Evolutionary conservation across 2,797 vertebrate species (phyloP), one percentile per base, ranked within the genome.

Genomic region (Rhinogobio ventralis): DNA sequence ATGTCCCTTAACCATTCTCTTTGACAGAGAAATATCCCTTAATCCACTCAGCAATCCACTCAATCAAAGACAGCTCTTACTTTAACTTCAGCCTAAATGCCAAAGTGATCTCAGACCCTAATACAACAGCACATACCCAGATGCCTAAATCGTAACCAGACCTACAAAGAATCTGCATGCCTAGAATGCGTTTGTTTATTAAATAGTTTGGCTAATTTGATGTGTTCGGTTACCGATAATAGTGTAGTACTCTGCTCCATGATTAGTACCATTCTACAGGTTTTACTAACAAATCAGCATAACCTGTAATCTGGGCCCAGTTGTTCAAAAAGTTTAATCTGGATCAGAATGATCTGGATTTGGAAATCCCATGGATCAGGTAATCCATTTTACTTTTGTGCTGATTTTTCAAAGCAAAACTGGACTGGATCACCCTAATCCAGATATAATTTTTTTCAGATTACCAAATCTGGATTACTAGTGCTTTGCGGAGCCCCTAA

Each of bases 101-200:
- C 30, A 36, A 36, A 36, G 33, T 13, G 10, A 23, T 39, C 33
- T 39, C 19, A 68, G 14, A 13, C 28, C 62, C 62, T 7, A 30
- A 17, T 30, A 30, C 66, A 39, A 39, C 30, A 39, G 36, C 66
- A 39, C 66, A 23, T 11, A 20, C 9, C 9, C 33, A 30, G 19
- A 36, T 25, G 23, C 42, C 68, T 72, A 46, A 60, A 77, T 60
- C 1, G 36, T 15, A 25, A 42, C 23, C 74, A 77, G 53, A 77
- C n/a, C 36, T 14, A n/a, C 73, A 15, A 60, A 60, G 74, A 77
- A 60, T 76, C 23, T 77, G 74, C 53, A 25, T 77, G 74, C 0
- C 23, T 39, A 25, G 23, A 77, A 77, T 39, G 53, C 2, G 1
- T n/a, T 19, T 77, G 23, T 60, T 57, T 75, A 17, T n/a, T 76